Base-by-base conservation (phyloP, 2,113 vertebrate genomes). In the Megalops atlanticus region DNA sequence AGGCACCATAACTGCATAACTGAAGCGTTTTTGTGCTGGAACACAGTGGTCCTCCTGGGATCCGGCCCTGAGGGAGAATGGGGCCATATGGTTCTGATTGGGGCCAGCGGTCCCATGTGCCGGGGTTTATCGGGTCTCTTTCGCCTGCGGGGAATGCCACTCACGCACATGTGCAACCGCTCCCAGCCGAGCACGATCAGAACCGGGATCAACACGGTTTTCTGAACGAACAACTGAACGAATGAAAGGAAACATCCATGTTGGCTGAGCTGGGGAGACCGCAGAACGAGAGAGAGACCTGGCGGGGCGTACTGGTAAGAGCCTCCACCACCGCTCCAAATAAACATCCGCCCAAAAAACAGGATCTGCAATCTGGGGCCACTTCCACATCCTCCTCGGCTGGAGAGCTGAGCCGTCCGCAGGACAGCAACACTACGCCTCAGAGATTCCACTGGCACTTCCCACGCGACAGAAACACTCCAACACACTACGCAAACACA, bases 381-480 rank as follows among this genome's bases (percentile, higher is more conserved):
- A 64, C n/a, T 64, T 64, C n/a, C 54, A 64, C 24, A 64, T 64
- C 54, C 54, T 24, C n/a, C 2, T 24, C 4, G 52, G 6, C 4
- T 4, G 21, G 52, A 58, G n/a, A 18, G 52, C n/a, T n/a, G n/a
- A 16, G 45, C 49, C 18, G 49, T 15, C 54, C n/a, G 10, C 21
- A 24, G n/a, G n/a, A 64, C 54, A 27, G 8, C 14, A 58, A 24
- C 18, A n/a, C 14, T n/a, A 24, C 18, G n/a, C 21, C 52, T 58
- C 52, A n/a, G 24, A 58, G 3, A 18, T 58, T n/a, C 52, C 52
- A 18, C 52, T 58, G n/a, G 31, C 2, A n/a, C 54, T 27, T 64
- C 54, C n/a, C n/a, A 64, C 54, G n/a, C n/a, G 24, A 64, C 54
- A 64, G n/a, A 64, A 64, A 27, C 54, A 64, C n/a, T 58, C 52